Base-by-base conservation (phyloP, 2,797 vertebrate genomes). In the Enteromius mattozi region DNA sequence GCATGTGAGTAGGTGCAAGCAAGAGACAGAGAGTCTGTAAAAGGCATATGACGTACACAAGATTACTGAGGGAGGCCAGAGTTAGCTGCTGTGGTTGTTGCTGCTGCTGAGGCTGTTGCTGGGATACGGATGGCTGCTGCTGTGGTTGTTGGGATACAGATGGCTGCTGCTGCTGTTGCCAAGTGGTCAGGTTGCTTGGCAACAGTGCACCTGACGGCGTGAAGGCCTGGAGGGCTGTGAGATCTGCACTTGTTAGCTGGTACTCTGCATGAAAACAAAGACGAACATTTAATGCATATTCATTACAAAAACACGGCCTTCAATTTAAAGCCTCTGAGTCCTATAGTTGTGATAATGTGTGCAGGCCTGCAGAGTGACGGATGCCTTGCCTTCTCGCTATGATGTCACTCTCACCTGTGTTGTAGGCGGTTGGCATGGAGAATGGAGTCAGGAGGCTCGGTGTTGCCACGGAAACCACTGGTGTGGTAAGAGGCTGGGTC, bases 381-480 rank as follows among this genome's bases (percentile, higher is more conserved):
- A 78, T 78, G 82, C 70, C 61, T 80, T 3, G 9, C 42, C 56
- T 81, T 83, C 40, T 69, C 42, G 30, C 51, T 49, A 49, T 72
- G 77, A 42, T 51, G 74, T 75, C 54, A 82, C 80, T 17, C 65
- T 71, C 95, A 99, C 98, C 98, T 88, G 97, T 96, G 94, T 97
- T 99, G 96, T 99, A 99, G 0, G 96, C 95, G 0, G 97, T 98
- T 92, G 97, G 96, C 98, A 99, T 98, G 88, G 97, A 97, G 94
- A 99, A 99, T 27, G 97, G 97, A 87, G 96, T 97, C 89, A 98
- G 95, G 91, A 99, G 94, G 89, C 97, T 98, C 2, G 98, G 98
- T 0, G 98, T 98, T 33, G 98, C 96, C 95, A 99, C 97, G 0
- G 98, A 99, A 88, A 99, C 98, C 80, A 99, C 97, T 0, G 98